Evolutionary conservation across 2,888 invertebrate species (phyloP), one percentile per base, ranked within the genome.

Genomic region (Rhagium mordax): DNA sequence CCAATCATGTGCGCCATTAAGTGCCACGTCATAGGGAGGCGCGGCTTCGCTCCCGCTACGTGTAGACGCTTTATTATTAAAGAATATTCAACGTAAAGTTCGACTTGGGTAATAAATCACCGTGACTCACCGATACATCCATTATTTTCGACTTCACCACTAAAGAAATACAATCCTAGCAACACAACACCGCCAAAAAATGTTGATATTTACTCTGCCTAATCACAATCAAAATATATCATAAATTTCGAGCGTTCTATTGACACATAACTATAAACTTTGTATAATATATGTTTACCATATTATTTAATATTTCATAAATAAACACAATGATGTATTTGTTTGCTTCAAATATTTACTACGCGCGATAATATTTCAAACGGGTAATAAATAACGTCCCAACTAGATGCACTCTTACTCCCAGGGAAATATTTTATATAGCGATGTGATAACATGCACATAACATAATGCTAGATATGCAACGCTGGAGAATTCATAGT

Each of bases 311-410:
- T 59, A 59, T 33, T 33, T 16, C 33, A 29, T 55, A 59, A 59
- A 59, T 33, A 59, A 59, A 59, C 33, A 59, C 10, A 13, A 33
- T 29, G 16, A 57, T 24, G 55, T 57, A 24, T 55, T 21, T 21
- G 33, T 59, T 59, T 18, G n/a, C 20, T 16, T 59, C 33, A 33
- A 59, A 59, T 59, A 33, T 59, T 59, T 59, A 59, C 59, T 3
- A 13, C 15, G 18, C 10, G 8, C 15, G 59, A 59, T 59, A 59
- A 59, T 33, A 59, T 59, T 29, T 29, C 20, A 29, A 33, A 59
- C 16, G 33, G 59, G 59, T 59, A 33, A 59, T 59, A 41, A 41
- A 41, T 41, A 41, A 41, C n/a, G 13, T 10, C 2, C 41, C 41
- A 41, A n/a, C n/a, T n/a, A 41, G n/a, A n/a, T n/a, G 41, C n/a